Conservation (phyloP, 2,888 invertebrate species). For the Tromatobia lineatoria region DNA sequence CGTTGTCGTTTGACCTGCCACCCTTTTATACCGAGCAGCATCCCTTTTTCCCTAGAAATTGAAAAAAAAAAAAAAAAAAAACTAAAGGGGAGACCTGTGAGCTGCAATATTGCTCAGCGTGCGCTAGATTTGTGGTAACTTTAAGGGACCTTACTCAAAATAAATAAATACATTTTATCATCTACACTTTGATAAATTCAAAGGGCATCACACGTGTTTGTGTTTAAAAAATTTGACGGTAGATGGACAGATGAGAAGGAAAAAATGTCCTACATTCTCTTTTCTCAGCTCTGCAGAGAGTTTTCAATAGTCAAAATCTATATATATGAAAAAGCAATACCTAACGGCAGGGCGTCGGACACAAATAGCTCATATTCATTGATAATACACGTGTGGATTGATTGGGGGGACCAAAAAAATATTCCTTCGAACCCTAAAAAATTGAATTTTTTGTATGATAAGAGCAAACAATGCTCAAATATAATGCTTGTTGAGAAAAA, state of each 20-base stretch:
- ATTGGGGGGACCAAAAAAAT: too few species aligned
- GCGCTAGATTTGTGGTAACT: slow-evolving; percentile 11
- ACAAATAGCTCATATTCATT: too few species aligned
- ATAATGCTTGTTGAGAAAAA: too few species aligned
- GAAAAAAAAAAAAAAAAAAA: slow-evolving; percentile 20
- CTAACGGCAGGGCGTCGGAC: too few species aligned
- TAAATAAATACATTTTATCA: slow-evolving; percentile 17
- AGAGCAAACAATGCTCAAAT: too few species aligned
- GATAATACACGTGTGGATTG: too few species aligned
- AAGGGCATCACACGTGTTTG: background rate
- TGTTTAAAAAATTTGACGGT: background rate
- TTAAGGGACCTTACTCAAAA: slow-evolving; percentile 35
- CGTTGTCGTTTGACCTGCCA: slow-evolving; percentile 34
- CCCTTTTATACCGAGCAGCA: slow-evolving; percentile 18
- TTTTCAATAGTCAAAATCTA: too few species aligned
- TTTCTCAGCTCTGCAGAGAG: background rate
- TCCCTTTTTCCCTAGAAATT: slow-evolving; percentile 26
- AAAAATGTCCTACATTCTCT: background rate
- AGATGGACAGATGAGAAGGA: background rate
- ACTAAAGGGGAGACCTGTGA: background rate
- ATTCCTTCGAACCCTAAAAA: too few species aligned
- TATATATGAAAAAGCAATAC: too few species aligned
- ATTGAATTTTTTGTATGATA: too few species aligned
- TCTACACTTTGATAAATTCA: slow-evolving; percentile 33
- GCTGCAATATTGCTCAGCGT: background rate